Evolutionary conservation across 2,113 vertebrate species (phyloP).

Genomic region (Thermophis baileyi): DNA sequence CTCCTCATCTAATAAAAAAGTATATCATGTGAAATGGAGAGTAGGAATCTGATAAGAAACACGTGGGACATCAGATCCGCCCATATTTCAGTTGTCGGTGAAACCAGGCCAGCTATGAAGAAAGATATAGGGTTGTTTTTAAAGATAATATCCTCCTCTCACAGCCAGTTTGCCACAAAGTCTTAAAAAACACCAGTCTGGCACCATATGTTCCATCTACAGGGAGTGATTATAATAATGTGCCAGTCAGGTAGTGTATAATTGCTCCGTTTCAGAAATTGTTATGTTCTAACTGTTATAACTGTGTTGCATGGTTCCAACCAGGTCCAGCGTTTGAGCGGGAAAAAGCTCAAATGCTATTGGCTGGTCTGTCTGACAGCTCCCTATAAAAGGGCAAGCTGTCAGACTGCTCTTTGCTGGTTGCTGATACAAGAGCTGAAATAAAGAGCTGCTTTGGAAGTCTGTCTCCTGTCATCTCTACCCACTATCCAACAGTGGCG

Average conservation of each 20-base stretch:
- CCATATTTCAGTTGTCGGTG: not conserved
- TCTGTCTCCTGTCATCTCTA: no score
- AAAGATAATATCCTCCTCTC: conserved; percentile 24
- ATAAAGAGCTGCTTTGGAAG: no score
- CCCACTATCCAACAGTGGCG: no score
- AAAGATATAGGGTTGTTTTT: conserved; percentile 37
- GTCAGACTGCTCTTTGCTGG: no score
- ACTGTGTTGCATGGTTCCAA: no score
- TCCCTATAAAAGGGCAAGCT: no score
- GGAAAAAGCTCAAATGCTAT: no score
- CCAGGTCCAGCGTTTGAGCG: no score
- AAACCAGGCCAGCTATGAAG: not conserved
- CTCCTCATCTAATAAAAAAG: not conserved
- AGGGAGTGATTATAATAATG: conserved; percentile 54
- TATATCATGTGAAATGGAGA: conserved; percentile 1
- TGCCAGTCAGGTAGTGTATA: conserved; percentile 54
- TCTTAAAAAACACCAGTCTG: conserved; percentile 57
- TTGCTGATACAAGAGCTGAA: no score
- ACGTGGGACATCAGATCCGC: not conserved
- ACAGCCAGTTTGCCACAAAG: conserved; percentile 37
- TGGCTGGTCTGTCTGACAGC: no score
- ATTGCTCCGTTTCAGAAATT: conserved; percentile 54
- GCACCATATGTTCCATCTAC: conserved; percentile 58
- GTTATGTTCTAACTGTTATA: no score
- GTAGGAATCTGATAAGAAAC: not conserved